Evolutionary conservation across 2,113 vertebrate genomes (phyloP).

Genomic region (Collichthys lucidus): DNA sequence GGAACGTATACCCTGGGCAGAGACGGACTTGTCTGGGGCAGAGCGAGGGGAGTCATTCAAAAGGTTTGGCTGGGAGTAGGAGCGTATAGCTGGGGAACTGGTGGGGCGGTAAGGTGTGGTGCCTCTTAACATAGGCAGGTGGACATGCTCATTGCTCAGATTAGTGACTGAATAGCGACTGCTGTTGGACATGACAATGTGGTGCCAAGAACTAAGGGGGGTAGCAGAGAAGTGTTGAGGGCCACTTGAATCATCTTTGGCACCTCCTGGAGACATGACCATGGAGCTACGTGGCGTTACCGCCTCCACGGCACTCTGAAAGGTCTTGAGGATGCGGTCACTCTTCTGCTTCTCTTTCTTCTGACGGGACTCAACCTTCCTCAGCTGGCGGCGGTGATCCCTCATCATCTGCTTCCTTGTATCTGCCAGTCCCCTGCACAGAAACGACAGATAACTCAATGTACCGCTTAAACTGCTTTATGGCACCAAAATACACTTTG

Average conservation of each 20-base stretch:
- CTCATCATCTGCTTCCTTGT: slow-evolving; percentile 88
- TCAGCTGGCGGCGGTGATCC: slow-evolving; percentile 83
- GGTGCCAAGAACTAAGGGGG: slow-evolving; percentile 87
- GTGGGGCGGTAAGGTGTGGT: slow-evolving; percentile 50
- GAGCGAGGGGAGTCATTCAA: slow-evolving; percentile 50
- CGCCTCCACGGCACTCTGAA: slow-evolving; percentile 85
- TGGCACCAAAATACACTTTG: not conserved
- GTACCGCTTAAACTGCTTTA: not conserved
- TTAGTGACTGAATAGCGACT: slow-evolving; percentile 81
- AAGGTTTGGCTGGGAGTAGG: slow-evolving; percentile 83
- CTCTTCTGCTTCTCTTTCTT: slow-evolving; percentile 88
- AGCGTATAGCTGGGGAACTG: slow-evolving; percentile 76
- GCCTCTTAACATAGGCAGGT: slow-evolving; percentile 72
- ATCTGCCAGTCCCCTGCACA: slow-evolving; percentile 85
- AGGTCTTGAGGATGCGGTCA: slow-evolving; percentile 87
- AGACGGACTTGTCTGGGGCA: slow-evolving; percentile 64
- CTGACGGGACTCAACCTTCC: slow-evolving; percentile 85
- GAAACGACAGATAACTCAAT: not conserved
- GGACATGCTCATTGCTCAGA: slow-evolving; percentile 76
- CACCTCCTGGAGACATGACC: slow-evolving; percentile 81
- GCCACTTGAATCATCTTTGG: slow-evolving; percentile 79
- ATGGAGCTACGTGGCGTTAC: slow-evolving; percentile 83
- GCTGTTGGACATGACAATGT: slow-evolving; percentile 82
- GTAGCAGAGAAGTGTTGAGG: slow-evolving; percentile 84
- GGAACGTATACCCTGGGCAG: slow-evolving; percentile 67